These are phyloP conservation scores for Coptodon rendalli DNA, from an alignment of 2,113 vertebrate genomes.

Conservation along the genomic window DNA sequence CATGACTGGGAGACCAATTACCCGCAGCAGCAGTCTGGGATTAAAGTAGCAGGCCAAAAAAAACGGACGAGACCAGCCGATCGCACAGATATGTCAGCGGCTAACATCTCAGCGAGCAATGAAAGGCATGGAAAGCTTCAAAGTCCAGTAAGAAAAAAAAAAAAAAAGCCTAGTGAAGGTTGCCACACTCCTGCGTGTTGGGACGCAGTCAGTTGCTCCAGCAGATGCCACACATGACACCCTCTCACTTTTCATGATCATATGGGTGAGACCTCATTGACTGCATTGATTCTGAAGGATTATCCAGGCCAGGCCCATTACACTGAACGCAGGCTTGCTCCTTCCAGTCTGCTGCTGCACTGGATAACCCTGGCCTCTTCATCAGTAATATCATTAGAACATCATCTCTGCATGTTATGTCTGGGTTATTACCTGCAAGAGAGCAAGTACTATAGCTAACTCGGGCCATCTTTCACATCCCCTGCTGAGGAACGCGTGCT, in stretches of 20 bases:
- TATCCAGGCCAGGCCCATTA: slow-evolving; percentile 53
- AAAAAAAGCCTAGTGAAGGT: neutral
- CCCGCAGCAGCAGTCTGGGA: slow-evolving; percentile 45
- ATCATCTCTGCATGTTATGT: slow-evolving; percentile 69
- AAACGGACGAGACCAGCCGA: neutral
- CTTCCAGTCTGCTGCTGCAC: slow-evolving; percentile 57
- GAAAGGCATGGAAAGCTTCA: slow-evolving; percentile 22
- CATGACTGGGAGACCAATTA: slow-evolving; percentile 54
- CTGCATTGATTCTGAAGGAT: slow-evolving; percentile 64
- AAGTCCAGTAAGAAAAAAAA: neutral
- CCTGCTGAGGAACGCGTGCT: slow-evolving; percentile 29
- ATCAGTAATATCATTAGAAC: slow-evolving; percentile 70
- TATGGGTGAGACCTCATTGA: slow-evolving; percentile 57
- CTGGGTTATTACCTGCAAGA: slow-evolving; percentile 71
- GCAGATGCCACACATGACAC: slow-evolving; percentile 58
- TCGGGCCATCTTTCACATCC: slow-evolving; percentile 53
- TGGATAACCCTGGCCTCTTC: slow-evolving; percentile 62
- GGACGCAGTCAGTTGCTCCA: slow-evolving; percentile 30
- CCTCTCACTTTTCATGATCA: slow-evolving; percentile 63
- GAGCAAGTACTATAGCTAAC: slow-evolving; percentile 45
- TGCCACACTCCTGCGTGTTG: neutral
- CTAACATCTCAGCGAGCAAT: neutral
- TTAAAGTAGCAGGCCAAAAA: slow-evolving; percentile 26
- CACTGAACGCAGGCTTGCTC: slow-evolving; percentile 46
- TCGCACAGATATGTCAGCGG: neutral